phyloP scores from a whole-genome alignment of 2,888 invertebrate species.

The Leptinotarsa juncta region DNA sequence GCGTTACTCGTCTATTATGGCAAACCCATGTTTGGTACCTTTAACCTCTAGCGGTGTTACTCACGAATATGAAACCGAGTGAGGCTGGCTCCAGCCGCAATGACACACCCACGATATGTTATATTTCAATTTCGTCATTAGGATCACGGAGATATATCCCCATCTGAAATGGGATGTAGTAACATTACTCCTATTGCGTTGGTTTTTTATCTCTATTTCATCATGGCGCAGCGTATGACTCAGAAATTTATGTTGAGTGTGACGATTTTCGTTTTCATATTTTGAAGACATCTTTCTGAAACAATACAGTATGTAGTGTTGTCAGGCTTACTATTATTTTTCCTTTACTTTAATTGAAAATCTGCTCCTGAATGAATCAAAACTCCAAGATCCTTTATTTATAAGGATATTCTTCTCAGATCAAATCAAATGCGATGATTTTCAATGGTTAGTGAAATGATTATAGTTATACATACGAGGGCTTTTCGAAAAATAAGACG shows the following conservation, averaged over 20 bases:
- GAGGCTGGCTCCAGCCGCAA: constrained; percentile 32
- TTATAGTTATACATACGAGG: no score
- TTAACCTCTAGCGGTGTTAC: constrained; percentile 47
- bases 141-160: constrained; percentile 8
- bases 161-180: constrained; percentile 11
- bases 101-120: constrained; percentile 42
- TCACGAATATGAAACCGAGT: constrained; percentile 43
- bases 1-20: background rate
- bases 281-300: no score
- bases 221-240: background rate
- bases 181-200: background rate
- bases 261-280: no score
- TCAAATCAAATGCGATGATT: no score
- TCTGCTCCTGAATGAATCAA: no score
- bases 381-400: no score
- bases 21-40: constrained; percentile 34
- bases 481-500: no score
- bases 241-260: background rate
- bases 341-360: no score
- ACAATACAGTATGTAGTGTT: no score
- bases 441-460: no score
- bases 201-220: background rate
- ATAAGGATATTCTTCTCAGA: no score
- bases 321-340: no score
- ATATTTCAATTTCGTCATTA: constrained; percentile 21